Percentiles rank a stretch among this genome's conserved stretches.
phyloP scores from a whole-genome alignment of 2,888 invertebrate genomes.

The Oasisia sp. region DNA sequence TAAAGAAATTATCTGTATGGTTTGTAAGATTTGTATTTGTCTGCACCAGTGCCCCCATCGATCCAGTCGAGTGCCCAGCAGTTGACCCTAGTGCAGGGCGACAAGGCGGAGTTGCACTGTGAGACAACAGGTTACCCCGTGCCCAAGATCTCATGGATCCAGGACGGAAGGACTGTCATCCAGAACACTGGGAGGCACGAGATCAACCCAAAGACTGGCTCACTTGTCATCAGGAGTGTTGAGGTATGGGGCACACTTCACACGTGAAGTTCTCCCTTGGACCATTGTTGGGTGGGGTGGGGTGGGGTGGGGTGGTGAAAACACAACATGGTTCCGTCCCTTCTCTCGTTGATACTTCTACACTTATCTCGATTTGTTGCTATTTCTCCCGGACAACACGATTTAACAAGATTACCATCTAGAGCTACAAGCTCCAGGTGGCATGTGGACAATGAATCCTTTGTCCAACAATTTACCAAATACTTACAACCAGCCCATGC shows the following conservation, averaged over 20 bases:
- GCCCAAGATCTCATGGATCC: slow-evolving; percentile 64
- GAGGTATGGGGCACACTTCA: background rate
- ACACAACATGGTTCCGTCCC: too few species aligned
- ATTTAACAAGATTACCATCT: too few species aligned
- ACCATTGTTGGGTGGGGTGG: too few species aligned
- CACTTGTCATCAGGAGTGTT: slow-evolving; percentile 31
- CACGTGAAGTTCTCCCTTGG: too few species aligned
- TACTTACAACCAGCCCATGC: too few species aligned
- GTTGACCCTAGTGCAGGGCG: slow-evolving; percentile 54
- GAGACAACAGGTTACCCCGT: slow-evolving; percentile 61
- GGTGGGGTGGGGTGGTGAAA: too few species aligned
- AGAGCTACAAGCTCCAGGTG: too few species aligned
- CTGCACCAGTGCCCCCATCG: slow-evolving; percentile 60
- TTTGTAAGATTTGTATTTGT: background rate
- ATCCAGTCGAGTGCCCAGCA: slow-evolving; percentile 53
- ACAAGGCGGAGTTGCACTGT: slow-evolving; percentile 56
- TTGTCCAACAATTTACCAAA: too few species aligned
- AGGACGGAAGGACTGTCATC: slow-evolving; percentile 52
- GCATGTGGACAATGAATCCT: too few species aligned
- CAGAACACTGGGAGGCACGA: slow-evolving; percentile 38
- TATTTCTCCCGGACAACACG: too few species aligned
- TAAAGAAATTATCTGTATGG: background rate
- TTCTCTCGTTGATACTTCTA: too few species aligned
- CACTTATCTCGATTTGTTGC: too few species aligned
- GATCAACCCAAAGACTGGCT: slow-evolving; percentile 24